Evolutionary conservation across 1,140 invertebrate species (phyloP), one percentile per base, ranked within the genome.

Genomic region (Lucilia cuprina): DNA sequence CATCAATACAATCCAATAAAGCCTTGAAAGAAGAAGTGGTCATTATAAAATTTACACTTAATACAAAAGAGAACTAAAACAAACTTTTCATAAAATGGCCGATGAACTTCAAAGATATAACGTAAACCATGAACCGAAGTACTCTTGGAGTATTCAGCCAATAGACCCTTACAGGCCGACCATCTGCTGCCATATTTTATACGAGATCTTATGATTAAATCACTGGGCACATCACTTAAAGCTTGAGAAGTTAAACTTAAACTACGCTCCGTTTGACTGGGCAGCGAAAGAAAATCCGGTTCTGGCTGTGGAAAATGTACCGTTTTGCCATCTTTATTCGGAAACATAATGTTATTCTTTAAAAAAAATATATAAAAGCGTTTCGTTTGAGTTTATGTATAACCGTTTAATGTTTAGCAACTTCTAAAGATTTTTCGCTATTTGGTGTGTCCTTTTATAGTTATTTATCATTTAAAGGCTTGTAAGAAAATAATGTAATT

Each of bases 71-170:
- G 14, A 13, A 60, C 5, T n/a, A 60, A 14, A 17, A 70, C 65
- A 5, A 19, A 91, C 91, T 89, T 91, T 85, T 91, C 91, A 35
- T 89, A 88, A 78, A 91, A 88, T 70, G 91, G 90, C 0, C 91
- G 85, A 84, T 88, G 90, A 7, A 89, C 86, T 82, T 91, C 91
- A 25, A 91, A 91, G 14, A 92, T 86, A 60, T 91, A 91, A 19
- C 91, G 90, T 7, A 92, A 86, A 30, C 91, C 91, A 78, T 92
- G 91, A 17, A 92, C 89, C 34, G 90, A 91, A 0, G 91, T 91
- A 82, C 88, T 91, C 65, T 89, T 88, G 0, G 89, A 90, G 83
- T 91, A 92, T 85, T 92, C 91, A 87, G 91, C 86, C 7, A 92
- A 85, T 13, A 91, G 70, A 0, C 89, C 89, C 49, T 90, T 88